phyloP scores from a whole-genome alignment of 2,888 invertebrate species.

The Parthenolecanium corni region DNA sequence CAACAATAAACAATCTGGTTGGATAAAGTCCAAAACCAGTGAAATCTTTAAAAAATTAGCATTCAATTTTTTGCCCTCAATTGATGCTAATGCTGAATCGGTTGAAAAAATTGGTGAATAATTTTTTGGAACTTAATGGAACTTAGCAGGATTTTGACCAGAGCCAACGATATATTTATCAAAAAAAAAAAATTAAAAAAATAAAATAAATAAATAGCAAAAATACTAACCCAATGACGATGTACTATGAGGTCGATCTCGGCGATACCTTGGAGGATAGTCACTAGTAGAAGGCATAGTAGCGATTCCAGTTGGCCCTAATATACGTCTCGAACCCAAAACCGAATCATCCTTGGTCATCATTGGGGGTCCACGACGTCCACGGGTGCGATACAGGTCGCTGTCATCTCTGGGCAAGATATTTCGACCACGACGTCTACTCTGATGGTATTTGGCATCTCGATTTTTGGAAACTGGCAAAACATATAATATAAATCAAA shows the following conservation, averaged over 20 bases:
- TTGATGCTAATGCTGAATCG: too few relatives aligned
- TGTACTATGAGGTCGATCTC: conserved; percentile 22
- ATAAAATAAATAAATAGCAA: too few relatives aligned
- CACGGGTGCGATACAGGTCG: not conserved
- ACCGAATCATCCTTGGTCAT: conserved; percentile 13
- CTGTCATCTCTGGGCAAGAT: not conserved
- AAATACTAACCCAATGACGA: conserved; percentile 21
- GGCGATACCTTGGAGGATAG: conserved; percentile 11
- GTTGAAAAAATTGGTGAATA: too few relatives aligned
- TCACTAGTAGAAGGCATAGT: conserved; percentile 1
- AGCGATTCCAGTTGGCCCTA: conserved; percentile 14
- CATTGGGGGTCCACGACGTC: not conserved
- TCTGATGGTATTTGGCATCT: conserved; percentile 11
- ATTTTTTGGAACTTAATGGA: too few relatives aligned
- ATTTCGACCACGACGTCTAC: conserved; percentile 4
- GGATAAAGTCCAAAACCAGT: too few relatives aligned
- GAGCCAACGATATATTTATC: too few relatives aligned
- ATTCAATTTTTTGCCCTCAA: too few relatives aligned
- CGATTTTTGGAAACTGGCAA: conserved; percentile 3
- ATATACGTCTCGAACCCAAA: conserved; percentile 14
- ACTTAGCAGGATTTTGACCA: too few relatives aligned
- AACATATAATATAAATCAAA: not conserved
- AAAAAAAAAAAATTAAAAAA: too few relatives aligned
- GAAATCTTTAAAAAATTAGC: too few relatives aligned
- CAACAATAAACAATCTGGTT: too few relatives aligned